Evolutionary conservation across 2,113 vertebrate species (phyloP).

Genomic region (Prunella himalayana): DNA sequence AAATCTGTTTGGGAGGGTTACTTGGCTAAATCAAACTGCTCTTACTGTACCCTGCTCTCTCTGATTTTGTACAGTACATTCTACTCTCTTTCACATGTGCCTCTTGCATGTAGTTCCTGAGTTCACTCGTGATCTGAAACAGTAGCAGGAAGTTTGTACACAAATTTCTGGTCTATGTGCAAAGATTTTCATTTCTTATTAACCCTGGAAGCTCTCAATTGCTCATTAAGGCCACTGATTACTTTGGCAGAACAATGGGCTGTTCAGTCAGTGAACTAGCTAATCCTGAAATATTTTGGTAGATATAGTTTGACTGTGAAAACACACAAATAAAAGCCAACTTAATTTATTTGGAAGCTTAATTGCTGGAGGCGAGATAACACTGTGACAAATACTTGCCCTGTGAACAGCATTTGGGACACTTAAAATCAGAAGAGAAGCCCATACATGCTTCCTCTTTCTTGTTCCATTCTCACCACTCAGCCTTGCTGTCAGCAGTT

Average conservation of each 20-base stretch:
- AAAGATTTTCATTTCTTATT: not conserved
- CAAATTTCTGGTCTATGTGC: not conserved
- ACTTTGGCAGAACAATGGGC: not conserved
- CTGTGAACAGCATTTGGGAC: not conserved
- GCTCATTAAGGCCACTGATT: not conserved
- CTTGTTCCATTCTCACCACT: not conserved
- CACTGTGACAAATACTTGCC: not conserved
- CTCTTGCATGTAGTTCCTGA: not conserved
- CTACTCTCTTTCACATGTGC: rapidly evolving
- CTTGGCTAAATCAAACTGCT: not conserved
- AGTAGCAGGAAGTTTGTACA: not conserved
- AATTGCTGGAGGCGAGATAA: not conserved
- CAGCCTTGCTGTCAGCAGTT: not conserved
- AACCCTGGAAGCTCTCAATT: not conserved
- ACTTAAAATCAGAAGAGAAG: not conserved
- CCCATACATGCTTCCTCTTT: not conserved
- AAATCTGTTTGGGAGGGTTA: not conserved
- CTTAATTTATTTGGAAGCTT: not conserved
- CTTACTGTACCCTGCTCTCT: not conserved
- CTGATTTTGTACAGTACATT: not conserved
- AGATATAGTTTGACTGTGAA: not conserved
- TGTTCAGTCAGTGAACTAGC: not conserved
- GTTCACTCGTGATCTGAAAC: not conserved
- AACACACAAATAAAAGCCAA: not conserved
- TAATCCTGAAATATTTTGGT: not conserved